Conservation (phyloP, 2,113 vertebrate genomes). For the Heterotilapia buettikoferi region DNA sequence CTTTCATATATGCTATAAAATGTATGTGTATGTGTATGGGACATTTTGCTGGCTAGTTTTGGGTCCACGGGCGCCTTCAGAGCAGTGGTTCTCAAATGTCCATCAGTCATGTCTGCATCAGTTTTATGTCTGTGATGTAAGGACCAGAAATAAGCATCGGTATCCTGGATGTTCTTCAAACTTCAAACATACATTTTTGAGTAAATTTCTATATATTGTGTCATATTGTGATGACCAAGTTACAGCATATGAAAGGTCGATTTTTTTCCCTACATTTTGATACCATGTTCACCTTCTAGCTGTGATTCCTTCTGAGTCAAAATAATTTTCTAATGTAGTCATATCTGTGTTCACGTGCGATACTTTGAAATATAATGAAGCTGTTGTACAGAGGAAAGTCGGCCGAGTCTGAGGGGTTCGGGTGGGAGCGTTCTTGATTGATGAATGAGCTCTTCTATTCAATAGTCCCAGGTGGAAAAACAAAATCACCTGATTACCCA, state of each 20-base stretch:
- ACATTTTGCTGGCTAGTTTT: background rate
- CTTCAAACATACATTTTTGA: background rate
- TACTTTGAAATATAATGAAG: background rate
- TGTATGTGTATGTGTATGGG: no score
- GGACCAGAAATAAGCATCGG: background rate
- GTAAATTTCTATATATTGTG: background rate
- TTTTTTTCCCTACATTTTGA: background rate
- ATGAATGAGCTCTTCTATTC: background rate
- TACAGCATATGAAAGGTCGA: background rate
- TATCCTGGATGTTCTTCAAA: background rate
- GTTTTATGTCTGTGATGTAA: background rate
- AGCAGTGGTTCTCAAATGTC: background rate
- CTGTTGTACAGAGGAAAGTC: background rate
- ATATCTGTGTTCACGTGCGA: background rate
- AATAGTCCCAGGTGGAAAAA: conserved; percentile 45
- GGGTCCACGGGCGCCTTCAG: background rate
- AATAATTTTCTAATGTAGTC: background rate
- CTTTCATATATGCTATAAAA: background rate
- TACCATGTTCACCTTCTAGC: background rate
- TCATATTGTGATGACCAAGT: background rate
- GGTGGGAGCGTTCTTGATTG: background rate
- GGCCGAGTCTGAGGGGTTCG: background rate
- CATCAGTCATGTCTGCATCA: no score
- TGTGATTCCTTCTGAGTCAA: background rate
- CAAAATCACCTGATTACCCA: background rate